Conservation (phyloP, 1,140 invertebrate species). For the Diabrotica virgifera region DNA sequence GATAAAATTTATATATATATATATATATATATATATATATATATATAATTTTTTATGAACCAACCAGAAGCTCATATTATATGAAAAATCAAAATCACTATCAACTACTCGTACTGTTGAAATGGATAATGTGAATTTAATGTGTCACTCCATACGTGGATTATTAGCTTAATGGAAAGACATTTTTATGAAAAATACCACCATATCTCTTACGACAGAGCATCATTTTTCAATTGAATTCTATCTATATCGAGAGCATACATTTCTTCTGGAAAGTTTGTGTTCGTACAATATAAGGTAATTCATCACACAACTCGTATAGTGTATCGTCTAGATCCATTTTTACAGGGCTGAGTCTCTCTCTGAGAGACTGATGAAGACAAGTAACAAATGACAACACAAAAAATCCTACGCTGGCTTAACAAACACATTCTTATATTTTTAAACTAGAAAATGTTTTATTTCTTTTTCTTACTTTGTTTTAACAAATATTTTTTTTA, state of each 20-base stretch:
- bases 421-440: neutral
- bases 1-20: too few relatives aligned
- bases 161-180: constrained; percentile 3
- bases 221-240: constrained; percentile 3
- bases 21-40: too few relatives aligned
- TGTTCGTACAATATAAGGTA: neutral
- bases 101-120: neutral
- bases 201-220: neutral
- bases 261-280: neutral
- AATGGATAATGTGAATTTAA: neutral
- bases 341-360: neutral
- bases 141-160: neutral
- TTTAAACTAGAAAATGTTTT: too few relatives aligned
- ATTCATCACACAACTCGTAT: neutral
- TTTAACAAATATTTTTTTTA: too few relatives aligned
- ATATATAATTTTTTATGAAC: too few relatives aligned
- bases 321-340: neutral
- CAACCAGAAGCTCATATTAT: too few relatives aligned
- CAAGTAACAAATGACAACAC: neutral
- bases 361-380: neutral
- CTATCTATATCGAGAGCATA: constrained; percentile 1
- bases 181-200: neutral
- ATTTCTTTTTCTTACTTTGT: too few relatives aligned
- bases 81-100: neutral
- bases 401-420: neutral